These are phyloP conservation scores for Ahaetulla prasina DNA, from an alignment of 2,113 vertebrate species.

Conservation along the genomic window DNA sequence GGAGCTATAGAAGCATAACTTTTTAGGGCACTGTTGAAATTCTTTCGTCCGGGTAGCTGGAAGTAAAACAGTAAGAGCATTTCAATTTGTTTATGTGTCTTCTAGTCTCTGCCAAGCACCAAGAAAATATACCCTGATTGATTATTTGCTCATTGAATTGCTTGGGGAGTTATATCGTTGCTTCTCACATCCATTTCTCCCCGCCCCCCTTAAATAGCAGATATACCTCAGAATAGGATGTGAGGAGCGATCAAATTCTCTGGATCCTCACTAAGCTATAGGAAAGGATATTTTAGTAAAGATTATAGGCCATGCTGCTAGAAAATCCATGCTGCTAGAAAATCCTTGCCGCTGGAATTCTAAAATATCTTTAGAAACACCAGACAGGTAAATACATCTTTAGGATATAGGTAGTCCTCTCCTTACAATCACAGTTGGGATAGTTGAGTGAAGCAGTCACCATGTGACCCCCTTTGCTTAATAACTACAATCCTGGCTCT, in stretches of 20 bases:
- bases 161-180: background rate
- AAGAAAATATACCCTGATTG: background rate
- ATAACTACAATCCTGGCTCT: background rate
- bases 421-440: too few species aligned
- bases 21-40: background rate
- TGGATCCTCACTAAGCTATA: background rate
- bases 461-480: background rate
- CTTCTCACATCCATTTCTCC: background rate
- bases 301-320: background rate
- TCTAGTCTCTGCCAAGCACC: background rate
- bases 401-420: background rate
- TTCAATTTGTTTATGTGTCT: background rate
- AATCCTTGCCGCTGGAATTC: background rate
- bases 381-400: background rate
- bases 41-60: background rate
- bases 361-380: background rate
- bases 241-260: background rate
- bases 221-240: background rate
- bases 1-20: background rate
- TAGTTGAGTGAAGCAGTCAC: background rate
- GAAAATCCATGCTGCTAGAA: background rate
- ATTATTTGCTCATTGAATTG: background rate
- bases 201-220: background rate
- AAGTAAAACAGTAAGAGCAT: background rate
- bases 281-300: background rate